Percentiles rank a stretch among this genome's conserved stretches.
Evolutionary conservation across 2,888 invertebrate genomes (phyloP).

Genomic region (Therioaphis trifolii): DNA sequence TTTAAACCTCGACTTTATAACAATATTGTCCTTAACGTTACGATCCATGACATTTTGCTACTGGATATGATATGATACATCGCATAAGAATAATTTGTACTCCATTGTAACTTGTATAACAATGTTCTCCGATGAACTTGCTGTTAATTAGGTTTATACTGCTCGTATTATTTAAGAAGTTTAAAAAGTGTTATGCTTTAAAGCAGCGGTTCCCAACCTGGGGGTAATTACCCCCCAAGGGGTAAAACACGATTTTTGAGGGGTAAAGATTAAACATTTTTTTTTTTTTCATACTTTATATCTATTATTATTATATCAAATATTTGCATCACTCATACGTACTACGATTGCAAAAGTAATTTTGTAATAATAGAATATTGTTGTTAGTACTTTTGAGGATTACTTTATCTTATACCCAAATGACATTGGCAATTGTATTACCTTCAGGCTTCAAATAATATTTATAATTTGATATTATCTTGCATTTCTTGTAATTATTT

Average conservation of each 20-base stretch:
- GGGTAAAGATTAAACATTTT: too few species aligned
- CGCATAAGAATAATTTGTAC: neutral
- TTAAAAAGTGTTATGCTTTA: too few species aligned
- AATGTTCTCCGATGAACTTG: neutral
- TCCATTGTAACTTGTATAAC: neutral
- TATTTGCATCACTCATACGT: too few species aligned
- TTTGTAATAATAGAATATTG: conserved; percentile 26
- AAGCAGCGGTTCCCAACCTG: too few species aligned
- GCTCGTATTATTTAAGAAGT: too few species aligned
- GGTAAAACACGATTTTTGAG: too few species aligned
- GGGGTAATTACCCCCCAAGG: too few species aligned
- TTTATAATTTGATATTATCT: conserved; percentile 18
- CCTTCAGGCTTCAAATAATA: conserved; percentile 21
- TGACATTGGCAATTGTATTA: conserved; percentile 31
- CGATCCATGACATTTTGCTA: conserved; percentile 42
- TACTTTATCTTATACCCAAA: conserved; percentile 37
- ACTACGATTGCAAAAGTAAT: too few species aligned
- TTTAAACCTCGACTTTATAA: conserved; percentile 21
- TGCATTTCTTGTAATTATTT: conserved; percentile 41
- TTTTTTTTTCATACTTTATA: too few species aligned
- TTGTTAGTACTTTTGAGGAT: conserved; percentile 31
- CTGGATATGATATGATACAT: neutral
- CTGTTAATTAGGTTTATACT: neutral
- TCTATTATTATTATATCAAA: too few species aligned
- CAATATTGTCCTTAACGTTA: conserved; percentile 35